Evolutionary conservation across 2,797 vertebrate species (phyloP), one percentile per base, ranked within the genome.

Genomic region (Vespertilio murinus): DNA sequence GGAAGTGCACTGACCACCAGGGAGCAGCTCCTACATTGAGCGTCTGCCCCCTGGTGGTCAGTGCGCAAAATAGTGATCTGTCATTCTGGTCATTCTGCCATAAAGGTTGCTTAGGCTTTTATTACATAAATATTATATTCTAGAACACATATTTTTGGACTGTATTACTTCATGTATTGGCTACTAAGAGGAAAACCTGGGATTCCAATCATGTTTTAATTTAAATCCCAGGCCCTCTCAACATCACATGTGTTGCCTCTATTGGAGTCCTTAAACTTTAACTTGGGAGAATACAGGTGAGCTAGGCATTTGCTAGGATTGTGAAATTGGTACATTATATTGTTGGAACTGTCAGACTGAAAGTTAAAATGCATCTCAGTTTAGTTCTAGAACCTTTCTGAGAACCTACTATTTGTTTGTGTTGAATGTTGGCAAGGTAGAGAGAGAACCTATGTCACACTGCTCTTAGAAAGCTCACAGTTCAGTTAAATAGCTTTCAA

Each of bases 381-480:
- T 94, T 95, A 83, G 35, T 94, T 86, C n/a, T 38, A 61, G 75
- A 90, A 56, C 28, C 52, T 96, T 73, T 69, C 67, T 49, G 42
- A 90, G 61, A 85, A 89, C 42, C 22, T 88, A 65, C 28, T 84
- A 14, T 95, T 64, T 90, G 23, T 54, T 59, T 90, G 18, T 83
- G 28, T 6, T 56, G 35, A 85, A 78, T 38, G 23, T 61, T 77
- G 4, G 28, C 59, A n/a, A 89, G 59, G 92, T 71, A 61, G 61
- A 67, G 17, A 94, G 47, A 88, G n/a, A 94, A 91, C 88, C 49
- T 8, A 65, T 22, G 54, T 47, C 13, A 56, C 14, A 69, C 23
- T 64, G 20, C 93, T 54, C 56, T 94, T 90, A 78, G 22, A 5
- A 89, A 94, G n/a, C 35, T 78, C n/a, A 90, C 3, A 45, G 47